phyloP scores from a whole-genome alignment of 2,113 vertebrate species.

The Hemiscyllium ocellatum region DNA sequence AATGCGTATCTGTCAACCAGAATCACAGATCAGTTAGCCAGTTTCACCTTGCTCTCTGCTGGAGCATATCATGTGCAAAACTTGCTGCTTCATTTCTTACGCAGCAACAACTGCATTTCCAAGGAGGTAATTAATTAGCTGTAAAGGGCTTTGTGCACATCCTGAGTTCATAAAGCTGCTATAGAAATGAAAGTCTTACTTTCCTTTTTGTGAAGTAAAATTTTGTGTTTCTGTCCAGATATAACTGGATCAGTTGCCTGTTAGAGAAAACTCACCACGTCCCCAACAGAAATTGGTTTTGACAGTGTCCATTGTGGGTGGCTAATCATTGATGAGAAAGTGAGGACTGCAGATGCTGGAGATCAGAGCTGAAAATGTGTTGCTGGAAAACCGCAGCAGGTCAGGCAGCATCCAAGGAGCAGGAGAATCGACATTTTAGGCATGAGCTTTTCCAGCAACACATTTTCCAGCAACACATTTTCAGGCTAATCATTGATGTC shows the following conservation, averaged over 20 bases:
- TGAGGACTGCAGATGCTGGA: too few relatives aligned
- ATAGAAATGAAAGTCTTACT: not conserved
- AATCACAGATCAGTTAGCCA: not conserved
- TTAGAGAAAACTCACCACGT: not conserved
- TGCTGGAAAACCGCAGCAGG: too few relatives aligned
- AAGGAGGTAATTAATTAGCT: not conserved
- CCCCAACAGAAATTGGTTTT: not conserved
- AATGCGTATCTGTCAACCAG: not conserved
- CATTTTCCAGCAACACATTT: too few relatives aligned
- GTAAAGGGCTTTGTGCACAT: not conserved
- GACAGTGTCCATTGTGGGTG: not conserved
- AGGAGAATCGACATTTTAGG: too few relatives aligned
- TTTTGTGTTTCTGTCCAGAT: not conserved
- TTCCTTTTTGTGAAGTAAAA: not conserved
- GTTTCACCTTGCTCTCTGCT: not conserved
- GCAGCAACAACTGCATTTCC: not conserved
- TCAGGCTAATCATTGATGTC: not conserved
- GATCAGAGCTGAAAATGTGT: too few relatives aligned
- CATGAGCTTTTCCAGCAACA: too few relatives aligned
- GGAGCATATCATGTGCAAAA: not conserved
- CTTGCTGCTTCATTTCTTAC: not conserved
- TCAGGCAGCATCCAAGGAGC: too few relatives aligned
- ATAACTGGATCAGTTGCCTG: not conserved
- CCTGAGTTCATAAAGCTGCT: not conserved
- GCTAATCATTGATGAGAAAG: not conserved